Evolutionary conservation across 2,888 invertebrate species (phyloP).

Genomic region (Patella caerulea): DNA sequence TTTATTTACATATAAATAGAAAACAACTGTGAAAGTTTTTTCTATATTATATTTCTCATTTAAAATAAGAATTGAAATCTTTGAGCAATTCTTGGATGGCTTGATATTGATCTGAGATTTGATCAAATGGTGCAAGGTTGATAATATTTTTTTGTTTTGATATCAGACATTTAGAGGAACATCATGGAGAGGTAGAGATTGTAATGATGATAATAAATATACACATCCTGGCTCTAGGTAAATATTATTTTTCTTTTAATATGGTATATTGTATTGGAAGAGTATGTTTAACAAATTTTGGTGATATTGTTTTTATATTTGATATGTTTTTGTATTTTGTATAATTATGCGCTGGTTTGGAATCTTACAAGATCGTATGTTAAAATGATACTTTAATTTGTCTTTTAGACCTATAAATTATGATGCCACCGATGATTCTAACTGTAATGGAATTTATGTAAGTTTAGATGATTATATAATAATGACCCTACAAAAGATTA

Average conservation of each 20-base stretch:
- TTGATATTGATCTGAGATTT: no score
- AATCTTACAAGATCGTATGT: no score
- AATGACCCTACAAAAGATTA: no score
- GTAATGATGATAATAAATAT: slow-evolving; percentile 50
- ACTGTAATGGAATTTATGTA: slow-evolving; percentile 72
- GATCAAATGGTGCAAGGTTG: no score
- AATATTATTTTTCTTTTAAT: not conserved
- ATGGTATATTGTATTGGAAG: not conserved
- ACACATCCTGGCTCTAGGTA: slow-evolving; percentile 64
- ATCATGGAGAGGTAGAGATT: slow-evolving; percentile 69
- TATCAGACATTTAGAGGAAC: slow-evolving; percentile 63
- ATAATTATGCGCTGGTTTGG: not conserved
- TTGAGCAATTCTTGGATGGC: no score
- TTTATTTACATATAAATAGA: no score
- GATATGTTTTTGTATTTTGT: not conserved
- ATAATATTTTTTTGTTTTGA: no score
- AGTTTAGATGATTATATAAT: slow-evolving; percentile 31
- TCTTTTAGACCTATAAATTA: slow-evolving; percentile 58
- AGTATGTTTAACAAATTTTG: not conserved
- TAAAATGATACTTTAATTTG: slow-evolving; percentile 14
- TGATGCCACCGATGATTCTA: slow-evolving; percentile 65
- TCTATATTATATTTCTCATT: no score
- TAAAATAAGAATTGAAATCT: no score
- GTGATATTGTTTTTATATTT: not conserved
- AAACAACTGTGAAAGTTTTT: no score